phyloP scores from a whole-genome alignment of 2,888 invertebrate species.

The Conistra vaccinii region DNA sequence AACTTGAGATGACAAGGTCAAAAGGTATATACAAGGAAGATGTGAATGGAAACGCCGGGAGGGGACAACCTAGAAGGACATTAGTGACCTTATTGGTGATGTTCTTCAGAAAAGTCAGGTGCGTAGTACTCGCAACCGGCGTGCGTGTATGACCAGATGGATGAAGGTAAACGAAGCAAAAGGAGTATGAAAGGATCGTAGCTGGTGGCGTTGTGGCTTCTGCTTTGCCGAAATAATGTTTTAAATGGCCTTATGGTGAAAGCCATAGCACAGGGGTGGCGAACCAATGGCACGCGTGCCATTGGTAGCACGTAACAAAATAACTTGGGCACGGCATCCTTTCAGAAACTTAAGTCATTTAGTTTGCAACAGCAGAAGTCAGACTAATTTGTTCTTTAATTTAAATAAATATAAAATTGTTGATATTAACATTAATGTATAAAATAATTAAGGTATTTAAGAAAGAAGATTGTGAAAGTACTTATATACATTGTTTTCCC shows the following conservation, averaged over 20 bases:
- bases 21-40: background rate
- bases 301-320: no score
- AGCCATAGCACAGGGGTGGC: no score
- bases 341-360: no score
- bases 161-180: background rate
- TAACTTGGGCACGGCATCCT: no score
- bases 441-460: no score
- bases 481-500: no score
- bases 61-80: background rate
- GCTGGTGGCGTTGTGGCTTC: background rate
- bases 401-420: no score
- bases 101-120: background rate
- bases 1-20: background rate
- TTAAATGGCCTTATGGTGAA: background rate
- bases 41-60: background rate
- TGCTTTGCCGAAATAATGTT: background rate
- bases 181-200: background rate
- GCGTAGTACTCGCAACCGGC: background rate
- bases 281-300: no score
- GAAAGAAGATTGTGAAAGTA: no score
- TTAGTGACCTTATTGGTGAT: background rate
- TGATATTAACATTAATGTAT: no score
- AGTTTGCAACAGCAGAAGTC: no score
- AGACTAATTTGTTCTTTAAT: no score
- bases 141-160: background rate